A percentile compares a stretch with the other conserved stretches of the same genome.
Conservation (phyloP, 2,797 vertebrate species). For the Buceros bicornis region DNA sequence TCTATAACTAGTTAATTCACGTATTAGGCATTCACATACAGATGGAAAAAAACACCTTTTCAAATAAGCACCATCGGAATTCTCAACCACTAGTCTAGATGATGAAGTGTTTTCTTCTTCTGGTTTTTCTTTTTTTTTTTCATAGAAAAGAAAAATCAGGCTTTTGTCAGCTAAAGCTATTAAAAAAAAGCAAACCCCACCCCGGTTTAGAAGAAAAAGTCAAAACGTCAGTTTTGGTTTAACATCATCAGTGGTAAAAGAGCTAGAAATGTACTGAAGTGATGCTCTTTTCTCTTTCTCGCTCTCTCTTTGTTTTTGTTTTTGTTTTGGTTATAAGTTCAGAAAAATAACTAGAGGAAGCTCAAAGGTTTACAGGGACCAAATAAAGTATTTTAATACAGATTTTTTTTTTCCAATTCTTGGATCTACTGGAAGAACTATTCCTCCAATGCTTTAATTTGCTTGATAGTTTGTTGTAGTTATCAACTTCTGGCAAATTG, state of each 20-base stretch:
- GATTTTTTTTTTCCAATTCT: neutral
- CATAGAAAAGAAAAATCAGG: neutral
- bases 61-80: neutral
- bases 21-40: neutral
- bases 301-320: neutral
- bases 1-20: neutral
- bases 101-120: neutral
- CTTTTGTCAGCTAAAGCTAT: neutral
- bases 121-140: no score
- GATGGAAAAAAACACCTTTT: neutral
- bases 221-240: neutral
- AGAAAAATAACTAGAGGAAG: neutral
- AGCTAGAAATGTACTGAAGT: neutral
- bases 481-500: neutral
- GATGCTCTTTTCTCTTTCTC: neutral
- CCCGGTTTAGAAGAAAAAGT: neutral
- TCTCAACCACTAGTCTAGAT: neutral
- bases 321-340: neutral
- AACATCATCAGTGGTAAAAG: neutral
- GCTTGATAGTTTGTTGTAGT: neutral
- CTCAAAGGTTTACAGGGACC: neutral
- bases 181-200: neutral
- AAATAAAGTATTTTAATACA: neutral
- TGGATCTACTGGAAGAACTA: neutral
- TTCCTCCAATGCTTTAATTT: neutral